These are phyloP conservation scores for Tachyglossus aculeatus DNA, from an alignment of 2,797 vertebrate species.

Conservation along the genomic window DNA sequence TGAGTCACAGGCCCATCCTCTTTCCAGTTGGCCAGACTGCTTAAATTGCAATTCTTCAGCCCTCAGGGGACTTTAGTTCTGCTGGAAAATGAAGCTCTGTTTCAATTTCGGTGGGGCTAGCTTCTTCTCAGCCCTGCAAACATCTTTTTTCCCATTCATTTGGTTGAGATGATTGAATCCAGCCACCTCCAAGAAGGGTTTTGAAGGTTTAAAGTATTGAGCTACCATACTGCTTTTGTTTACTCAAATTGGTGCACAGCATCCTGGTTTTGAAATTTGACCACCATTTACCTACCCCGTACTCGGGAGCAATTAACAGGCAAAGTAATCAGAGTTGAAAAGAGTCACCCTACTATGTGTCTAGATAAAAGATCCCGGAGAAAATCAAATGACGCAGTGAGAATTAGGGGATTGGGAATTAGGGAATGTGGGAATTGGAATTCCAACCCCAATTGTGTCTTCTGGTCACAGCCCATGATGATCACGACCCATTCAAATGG, in stretches of 20 bases:
- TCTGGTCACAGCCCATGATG: no score
- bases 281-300: slow-evolving; percentile 54
- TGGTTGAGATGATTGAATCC: slow-evolving; percentile 62
- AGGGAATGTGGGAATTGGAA: no score
- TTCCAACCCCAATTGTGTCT: no score
- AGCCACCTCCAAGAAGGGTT: slow-evolving; percentile 53
- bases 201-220: slow-evolving; percentile 65
- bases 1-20: no score
- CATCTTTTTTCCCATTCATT: slow-evolving; percentile 11
- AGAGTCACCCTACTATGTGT: not conserved
- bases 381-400: no score
- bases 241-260: slow-evolving; percentile 58
- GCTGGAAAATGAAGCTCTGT: slow-evolving; percentile 42
- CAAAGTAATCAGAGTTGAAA: slow-evolving; percentile 10
- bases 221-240: slow-evolving; percentile 55
- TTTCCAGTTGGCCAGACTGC: no score
- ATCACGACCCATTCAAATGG: no score
- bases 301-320: slow-evolving; percentile 17
- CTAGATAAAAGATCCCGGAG: not conserved
- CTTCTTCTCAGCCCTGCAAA: slow-evolving; percentile 39
- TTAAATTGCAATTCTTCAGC: slow-evolving; percentile 51
- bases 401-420: no score
- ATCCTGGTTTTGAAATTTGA: slow-evolving; percentile 37
- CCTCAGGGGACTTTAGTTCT: slow-evolving; percentile 57
- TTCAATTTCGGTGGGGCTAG: slow-evolving; percentile 35